Evolutionary conservation across 2,888 invertebrate species (phyloP).

Genomic region (Erynnis tages): DNA sequence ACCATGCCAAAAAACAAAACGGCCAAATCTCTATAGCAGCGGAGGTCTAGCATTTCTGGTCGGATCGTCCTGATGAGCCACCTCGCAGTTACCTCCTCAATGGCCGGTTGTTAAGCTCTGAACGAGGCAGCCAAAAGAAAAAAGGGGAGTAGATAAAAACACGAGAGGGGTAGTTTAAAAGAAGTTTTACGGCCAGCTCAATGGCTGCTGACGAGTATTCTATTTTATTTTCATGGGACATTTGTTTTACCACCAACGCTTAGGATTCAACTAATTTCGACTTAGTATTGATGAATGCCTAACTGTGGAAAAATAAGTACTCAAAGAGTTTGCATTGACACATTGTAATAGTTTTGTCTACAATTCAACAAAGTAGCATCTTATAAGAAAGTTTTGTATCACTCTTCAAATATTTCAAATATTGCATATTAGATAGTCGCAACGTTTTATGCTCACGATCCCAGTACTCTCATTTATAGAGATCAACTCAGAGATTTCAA

Average conservation of each 20-base stretch:
- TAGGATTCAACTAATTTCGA: too few species aligned
- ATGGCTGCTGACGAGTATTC: slow-evolving; percentile 33
- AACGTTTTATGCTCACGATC: too few species aligned
- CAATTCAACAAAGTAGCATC: too few species aligned
- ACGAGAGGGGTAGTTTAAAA: slow-evolving; percentile 39
- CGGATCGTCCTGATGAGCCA: slow-evolving; percentile 64
- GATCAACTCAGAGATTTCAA: too few species aligned
- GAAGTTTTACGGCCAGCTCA: slow-evolving; percentile 39
- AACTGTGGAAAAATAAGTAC: too few species aligned
- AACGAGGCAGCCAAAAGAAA: slow-evolving; percentile 55
- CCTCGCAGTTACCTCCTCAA: slow-evolving; percentile 65
- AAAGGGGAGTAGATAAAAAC: slow-evolving; percentile 49
- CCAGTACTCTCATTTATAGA: too few species aligned
- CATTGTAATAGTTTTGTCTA: too few species aligned
- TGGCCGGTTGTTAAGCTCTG: slow-evolving; percentile 63
- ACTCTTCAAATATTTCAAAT: too few species aligned
- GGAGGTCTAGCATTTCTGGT: slow-evolving; percentile 50
- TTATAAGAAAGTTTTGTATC: too few species aligned
- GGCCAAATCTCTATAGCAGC: slow-evolving; percentile 33
- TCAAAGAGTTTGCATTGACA: too few species aligned
- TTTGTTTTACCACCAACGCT: neutral
- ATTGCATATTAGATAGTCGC: too few species aligned
- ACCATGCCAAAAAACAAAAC: slow-evolving; percentile 34
- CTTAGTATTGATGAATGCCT: too few species aligned
- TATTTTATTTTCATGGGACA: slow-evolving; percentile 9